phyloP scores from a whole-genome alignment of 1,140 invertebrate genomes.

The Hermatobates lingyangjiaoensis region DNA sequence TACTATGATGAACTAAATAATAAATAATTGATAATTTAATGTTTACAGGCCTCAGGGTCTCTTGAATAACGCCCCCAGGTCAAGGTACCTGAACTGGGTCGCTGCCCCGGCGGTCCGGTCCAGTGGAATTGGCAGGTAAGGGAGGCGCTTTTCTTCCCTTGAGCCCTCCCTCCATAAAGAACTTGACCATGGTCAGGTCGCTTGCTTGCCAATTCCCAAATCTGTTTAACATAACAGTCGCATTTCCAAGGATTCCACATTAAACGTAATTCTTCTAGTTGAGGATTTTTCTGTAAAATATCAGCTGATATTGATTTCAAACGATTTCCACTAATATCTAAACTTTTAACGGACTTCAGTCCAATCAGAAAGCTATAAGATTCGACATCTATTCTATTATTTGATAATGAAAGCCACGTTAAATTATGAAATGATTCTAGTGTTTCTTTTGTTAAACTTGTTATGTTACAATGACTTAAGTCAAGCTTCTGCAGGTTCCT shows the following conservation, averaged over 20 bases:
- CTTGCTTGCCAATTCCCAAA: constrained; percentile 44
- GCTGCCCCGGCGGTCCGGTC: not conserved
- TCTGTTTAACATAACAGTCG: constrained; percentile 43
- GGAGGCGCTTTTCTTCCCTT: not conserved
- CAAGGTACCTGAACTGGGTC: not conserved
- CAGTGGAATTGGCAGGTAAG: not conserved
- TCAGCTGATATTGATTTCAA: constrained; percentile 33
- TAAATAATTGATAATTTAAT: too few species aligned
- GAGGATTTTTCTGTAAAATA: constrained; percentile 32
- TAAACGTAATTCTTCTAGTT: constrained; percentile 36
- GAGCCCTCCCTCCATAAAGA: too few species aligned
- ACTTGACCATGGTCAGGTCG: not conserved
- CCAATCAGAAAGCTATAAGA: constrained; percentile 33
- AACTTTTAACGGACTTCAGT: constrained; percentile 34
- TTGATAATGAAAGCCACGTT: constrained; percentile 38
- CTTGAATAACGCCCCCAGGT: not conserved
- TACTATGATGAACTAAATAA: too few species aligned
- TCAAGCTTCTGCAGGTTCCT: constrained; percentile 40
- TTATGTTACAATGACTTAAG: constrained; percentile 42
- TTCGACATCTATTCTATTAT: constrained; percentile 33
- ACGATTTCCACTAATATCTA: constrained; percentile 44
- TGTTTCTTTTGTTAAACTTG: constrained; percentile 34
- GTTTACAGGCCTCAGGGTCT: not conserved
- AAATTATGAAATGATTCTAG: constrained; percentile 40
- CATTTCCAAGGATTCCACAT: constrained; percentile 48